Percentiles rank a stretch among this genome's conserved stretches.
phyloP scores from a whole-genome alignment of 2,888 invertebrate species.

The Atherix ibis region DNA sequence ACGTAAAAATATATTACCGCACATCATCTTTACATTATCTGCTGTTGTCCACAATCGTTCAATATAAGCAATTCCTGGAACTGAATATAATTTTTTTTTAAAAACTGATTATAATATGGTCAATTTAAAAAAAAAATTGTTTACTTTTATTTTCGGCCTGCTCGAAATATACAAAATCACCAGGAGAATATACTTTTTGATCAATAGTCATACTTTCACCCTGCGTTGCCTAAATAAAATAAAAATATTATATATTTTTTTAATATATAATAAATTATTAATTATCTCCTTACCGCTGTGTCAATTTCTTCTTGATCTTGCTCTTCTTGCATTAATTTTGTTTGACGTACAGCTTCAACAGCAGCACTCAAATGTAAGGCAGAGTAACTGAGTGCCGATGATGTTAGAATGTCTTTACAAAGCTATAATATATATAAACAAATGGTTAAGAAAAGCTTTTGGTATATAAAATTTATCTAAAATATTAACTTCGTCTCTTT shows the following conservation, averaged over 20 bases:
- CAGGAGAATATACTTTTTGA: constrained; percentile 59
- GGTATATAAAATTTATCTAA: no score
- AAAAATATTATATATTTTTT: constrained; percentile 8
- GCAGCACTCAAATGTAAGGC: constrained; percentile 56
- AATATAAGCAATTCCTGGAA: constrained; percentile 69
- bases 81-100: constrained; percentile 25
- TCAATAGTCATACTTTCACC: constrained; percentile 55
- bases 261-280: neutral
- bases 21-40: constrained; percentile 71
- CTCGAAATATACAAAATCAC: constrained; percentile 86
- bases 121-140: neutral
- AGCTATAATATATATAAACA: constrained; percentile 29
- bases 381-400: constrained; percentile 74
- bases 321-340: constrained; percentile 60
- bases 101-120: no score
- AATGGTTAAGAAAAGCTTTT: neutral
- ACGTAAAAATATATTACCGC: constrained; percentile 80
- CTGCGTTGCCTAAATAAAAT: constrained; percentile 18
- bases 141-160: constrained; percentile 33
- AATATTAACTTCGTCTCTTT: constrained; percentile 39
- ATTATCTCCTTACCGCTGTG: constrained; percentile 27
- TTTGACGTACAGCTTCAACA: constrained; percentile 58
- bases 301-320: constrained; percentile 56
- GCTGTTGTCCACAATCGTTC: constrained; percentile 79
- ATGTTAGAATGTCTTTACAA: constrained; percentile 66